Evolutionary conservation across 53 echinoderm and acorn worm genomes (phyloP).

Genomic region (Holothuria leucospilota): DNA sequence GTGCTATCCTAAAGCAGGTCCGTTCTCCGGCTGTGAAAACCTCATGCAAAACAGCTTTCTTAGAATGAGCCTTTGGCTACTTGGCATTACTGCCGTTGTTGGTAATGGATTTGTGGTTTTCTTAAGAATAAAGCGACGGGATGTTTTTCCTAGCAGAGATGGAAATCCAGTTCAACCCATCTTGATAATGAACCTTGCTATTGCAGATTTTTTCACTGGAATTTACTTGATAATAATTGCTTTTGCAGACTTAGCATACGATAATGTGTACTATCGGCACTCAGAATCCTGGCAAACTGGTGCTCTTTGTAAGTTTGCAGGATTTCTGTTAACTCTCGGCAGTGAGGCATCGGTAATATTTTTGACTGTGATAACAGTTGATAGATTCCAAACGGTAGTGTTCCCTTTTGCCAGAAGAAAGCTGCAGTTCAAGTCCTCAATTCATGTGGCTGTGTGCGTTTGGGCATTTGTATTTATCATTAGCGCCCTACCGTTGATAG

Average conservation of each 20-base stretch:
- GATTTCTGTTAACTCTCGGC: constrained; percentile 7
- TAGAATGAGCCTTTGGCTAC: constrained; percentile 32
- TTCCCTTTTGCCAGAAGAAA: constrained; percentile 9
- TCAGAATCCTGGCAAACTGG: constrained; percentile 25
- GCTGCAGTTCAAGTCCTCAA: background rate
- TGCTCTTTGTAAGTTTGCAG: constrained; percentile 22
- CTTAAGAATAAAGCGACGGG: background rate
- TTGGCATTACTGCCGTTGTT: constrained; percentile 24
- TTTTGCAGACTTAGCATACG: constrained; percentile 63
- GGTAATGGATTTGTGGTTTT: constrained; percentile 37
- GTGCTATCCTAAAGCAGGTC: constrained; percentile 5
- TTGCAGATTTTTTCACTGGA: constrained; percentile 90
- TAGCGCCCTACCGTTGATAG: constrained; percentile 11
- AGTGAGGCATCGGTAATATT: constrained; percentile 50
- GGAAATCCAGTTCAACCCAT: constrained; percentile 61
- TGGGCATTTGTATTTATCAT: constrained; percentile 7
- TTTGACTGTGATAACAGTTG: constrained; percentile 46
- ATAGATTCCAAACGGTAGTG: constrained; percentile 9
- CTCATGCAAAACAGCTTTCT: background rate
- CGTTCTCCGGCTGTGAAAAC: background rate
- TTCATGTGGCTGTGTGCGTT: background rate
- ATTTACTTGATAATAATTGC: constrained; percentile 84
- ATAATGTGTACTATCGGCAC: background rate
- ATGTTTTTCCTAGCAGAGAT: background rate
- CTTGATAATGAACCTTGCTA: constrained; percentile 75